Base-by-base conservation (phyloP, 2,113 vertebrate genomes). In the Dasyprocta punctata region DNA sequence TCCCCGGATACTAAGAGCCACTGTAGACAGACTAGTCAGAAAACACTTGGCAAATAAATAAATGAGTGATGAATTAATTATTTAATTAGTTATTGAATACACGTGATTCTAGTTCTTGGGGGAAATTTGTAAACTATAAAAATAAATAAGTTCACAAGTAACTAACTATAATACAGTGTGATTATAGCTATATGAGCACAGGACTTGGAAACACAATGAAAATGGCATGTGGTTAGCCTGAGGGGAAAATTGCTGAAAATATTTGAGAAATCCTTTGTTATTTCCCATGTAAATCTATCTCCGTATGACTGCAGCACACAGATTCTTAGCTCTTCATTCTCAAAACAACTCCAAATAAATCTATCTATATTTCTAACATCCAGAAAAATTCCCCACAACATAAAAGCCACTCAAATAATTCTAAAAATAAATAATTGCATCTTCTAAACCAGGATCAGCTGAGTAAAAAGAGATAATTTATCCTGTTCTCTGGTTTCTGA, bases 321-420 rank as follows among this genome's bases (percentile, higher is more conserved):
- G n/a, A 69, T 67, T 92, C 84, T 86, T 94, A 67, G 75, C 73
- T 90, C 36, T 89, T 83, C n/a, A n/a, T 82, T 92, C 44, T 92
- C 94, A 0, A 84, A 84, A 87, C 30, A 65, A 14, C 33, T 38
- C 47, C 60, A 80, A 47, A 89, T 47, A 90, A 89, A 54, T 96
- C 38, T 89, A 61, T 38, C n/a, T 65, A 16, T 58, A 80, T 30
- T 91, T 80, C 41, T 61, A 92, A n/a, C 3, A 38, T 81, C 58
- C 86, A 49, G 12, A 5, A 69, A 1, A 82, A 73, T 78, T 78
- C 41, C 28, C 90, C 38, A 52, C 28, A 94, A 92, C 36, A 75
- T 6, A 41, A 11, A 60, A 44, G 14, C 5, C 16, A 28, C 11
- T 78, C 24, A 65, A 3, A 52, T 86, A 90, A 44, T 96, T 82